Conservation (phyloP, 2,797 vertebrate genomes). For the Poeciliopsis paucimaculata region DNA sequence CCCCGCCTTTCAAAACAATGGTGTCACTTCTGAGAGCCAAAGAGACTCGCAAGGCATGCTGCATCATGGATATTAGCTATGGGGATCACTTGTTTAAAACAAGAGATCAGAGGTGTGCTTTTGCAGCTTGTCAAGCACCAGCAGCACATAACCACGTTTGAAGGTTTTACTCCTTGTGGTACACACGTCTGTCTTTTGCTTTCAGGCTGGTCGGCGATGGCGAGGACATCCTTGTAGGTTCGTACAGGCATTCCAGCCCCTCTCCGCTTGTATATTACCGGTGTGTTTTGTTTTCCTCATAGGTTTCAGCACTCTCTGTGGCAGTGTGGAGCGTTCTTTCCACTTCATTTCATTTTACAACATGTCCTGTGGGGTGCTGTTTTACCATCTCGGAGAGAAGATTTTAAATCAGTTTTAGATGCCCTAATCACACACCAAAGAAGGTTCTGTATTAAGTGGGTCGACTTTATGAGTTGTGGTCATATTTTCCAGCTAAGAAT, state of each 20-base stretch:
- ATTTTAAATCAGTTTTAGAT: slow-evolving; percentile 52
- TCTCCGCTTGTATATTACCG: slow-evolving; percentile 34
- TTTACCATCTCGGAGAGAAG: slow-evolving; percentile 46
- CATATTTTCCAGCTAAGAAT: slow-evolving; percentile 59
- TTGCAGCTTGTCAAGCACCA: slow-evolving; percentile 53
- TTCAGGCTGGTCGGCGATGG: slow-evolving; percentile 14
- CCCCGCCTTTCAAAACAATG: slow-evolving; percentile 36
- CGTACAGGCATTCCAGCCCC: slow-evolving; percentile 42
- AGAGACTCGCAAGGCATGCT: slow-evolving; percentile 56
- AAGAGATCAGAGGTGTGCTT: slow-evolving; percentile 47
- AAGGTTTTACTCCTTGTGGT: slow-evolving; percentile 51
- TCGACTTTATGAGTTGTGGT: slow-evolving; percentile 26
- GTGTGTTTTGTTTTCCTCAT: slow-evolving; percentile 50
- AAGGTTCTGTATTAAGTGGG: slow-evolving; percentile 46
- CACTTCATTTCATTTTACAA: slow-evolving; percentile 60
- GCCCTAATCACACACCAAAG: slow-evolving; percentile 48
- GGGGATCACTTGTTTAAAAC: slow-evolving; percentile 71
- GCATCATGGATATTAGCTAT: slow-evolving; percentile 72
- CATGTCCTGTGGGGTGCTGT: slow-evolving; percentile 41
- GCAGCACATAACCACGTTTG: slow-evolving; percentile 46
- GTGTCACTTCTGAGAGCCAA: slow-evolving; percentile 51
- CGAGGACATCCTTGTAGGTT: slow-evolving; percentile 11
- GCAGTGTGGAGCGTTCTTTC: slow-evolving; percentile 44
- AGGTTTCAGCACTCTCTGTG: slow-evolving; percentile 43
- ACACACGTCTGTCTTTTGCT: slow-evolving; percentile 28